Evolutionary conservation across 2,888 invertebrate genomes (phyloP).

Genomic region (Octodonta nipae): DNA sequence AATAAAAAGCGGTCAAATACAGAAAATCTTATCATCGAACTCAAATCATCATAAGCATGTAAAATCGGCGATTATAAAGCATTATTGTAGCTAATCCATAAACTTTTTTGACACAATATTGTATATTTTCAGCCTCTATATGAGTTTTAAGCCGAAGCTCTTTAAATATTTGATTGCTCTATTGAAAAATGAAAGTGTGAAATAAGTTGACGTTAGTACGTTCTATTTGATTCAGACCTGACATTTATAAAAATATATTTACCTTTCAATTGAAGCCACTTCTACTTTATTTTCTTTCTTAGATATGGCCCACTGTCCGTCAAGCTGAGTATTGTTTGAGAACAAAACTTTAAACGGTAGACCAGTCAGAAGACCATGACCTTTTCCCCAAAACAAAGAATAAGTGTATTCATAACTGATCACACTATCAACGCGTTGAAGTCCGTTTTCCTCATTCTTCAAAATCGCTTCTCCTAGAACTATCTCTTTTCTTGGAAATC

Average conservation of each 20-base stretch:
- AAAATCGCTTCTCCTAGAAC: slow-evolving; percentile 35
- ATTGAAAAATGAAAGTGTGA: too few species aligned
- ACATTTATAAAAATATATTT: background rate
- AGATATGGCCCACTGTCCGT: slow-evolving; percentile 53
- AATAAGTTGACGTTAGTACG: too few species aligned
- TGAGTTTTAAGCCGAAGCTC: too few species aligned
- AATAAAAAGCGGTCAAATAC: too few species aligned
- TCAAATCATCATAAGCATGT: too few species aligned
- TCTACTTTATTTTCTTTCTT: slow-evolving; percentile 43
- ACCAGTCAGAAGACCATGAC: slow-evolving; percentile 57
- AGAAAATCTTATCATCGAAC: too few species aligned
- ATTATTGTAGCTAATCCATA: too few species aligned
- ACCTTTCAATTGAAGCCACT: slow-evolving; percentile 42
- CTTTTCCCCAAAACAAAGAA: slow-evolving; percentile 66
- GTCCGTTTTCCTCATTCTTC: slow-evolving; percentile 34
- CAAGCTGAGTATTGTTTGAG: slow-evolving; percentile 43
- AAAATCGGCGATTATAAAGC: too few species aligned
- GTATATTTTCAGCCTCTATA: background rate
- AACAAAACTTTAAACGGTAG: slow-evolving; percentile 50
- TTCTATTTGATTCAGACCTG: too few species aligned
- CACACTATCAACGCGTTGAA: slow-evolving; percentile 54
- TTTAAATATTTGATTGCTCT: too few species aligned
- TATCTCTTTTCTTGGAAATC: slow-evolving; percentile 24
- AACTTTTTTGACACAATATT: background rate
- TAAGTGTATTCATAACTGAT: slow-evolving; percentile 59